Evolutionary conservation across 2,888 invertebrate species (phyloP), one percentile per base, ranked within the genome.

Genomic region (Pheosia tremula): DNA sequence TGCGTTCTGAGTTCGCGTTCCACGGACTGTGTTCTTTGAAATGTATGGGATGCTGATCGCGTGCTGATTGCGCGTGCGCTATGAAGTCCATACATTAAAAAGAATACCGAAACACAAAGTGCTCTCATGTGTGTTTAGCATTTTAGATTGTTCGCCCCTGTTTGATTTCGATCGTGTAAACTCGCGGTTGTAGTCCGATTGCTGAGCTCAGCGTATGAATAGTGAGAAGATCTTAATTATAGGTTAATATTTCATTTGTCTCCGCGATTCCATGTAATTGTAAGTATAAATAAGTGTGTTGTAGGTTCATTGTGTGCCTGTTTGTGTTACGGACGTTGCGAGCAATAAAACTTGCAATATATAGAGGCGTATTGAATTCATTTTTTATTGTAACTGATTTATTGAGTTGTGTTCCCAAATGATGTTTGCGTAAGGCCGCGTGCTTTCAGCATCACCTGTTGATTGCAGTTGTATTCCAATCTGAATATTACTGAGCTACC

Each of bases 331-430:
- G 75, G 67, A 80, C 74, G 74, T 88, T 86, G 85, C 84, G 78
- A 89, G 86, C 87, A 87, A 89, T 89, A 86, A 84, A 77, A 59
- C 78, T 90, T 88, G 86, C 88, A 89, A 90, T 90, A 81, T 75
- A 65, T 75, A 77, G 77, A 64, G 70, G 70, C 73, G 77, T 79
- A 70, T 64, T 71, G 62, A 73, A 68, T 67, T 71, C 69, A 63
- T 69, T 64, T 64, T 53, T 68, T 71, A 82, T 80, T 77, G 77
- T 68, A 75, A 80, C 68, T 77, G 75, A 82, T 76, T 80, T 83
- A 79, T 76, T 77, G 70, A 77, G 81, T 80, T 83, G 79, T 83
- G 83, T 84, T 86, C 77, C 74, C 71, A 79, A 71, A 74, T 84
- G 77, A 78, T 83, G 68, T 81, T 62, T 69, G 74, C 69, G 57